Percentiles rank a stretch among this genome's conserved stretches.
Evolutionary conservation across 2,888 invertebrate species (phyloP).

Genomic region (Nomada fucata): DNA sequence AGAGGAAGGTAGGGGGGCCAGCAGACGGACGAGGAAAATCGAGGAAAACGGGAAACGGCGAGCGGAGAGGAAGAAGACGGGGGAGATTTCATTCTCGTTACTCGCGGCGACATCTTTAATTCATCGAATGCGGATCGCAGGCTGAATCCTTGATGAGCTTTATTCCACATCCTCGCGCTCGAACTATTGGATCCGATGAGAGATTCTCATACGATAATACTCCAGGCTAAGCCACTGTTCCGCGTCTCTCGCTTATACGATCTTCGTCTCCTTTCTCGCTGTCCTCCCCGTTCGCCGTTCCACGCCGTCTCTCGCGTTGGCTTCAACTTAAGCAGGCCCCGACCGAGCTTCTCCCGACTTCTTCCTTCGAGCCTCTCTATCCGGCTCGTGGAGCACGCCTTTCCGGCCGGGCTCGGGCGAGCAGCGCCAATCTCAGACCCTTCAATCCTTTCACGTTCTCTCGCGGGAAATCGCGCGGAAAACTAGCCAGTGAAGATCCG

Average conservation of each 20-base stretch:
- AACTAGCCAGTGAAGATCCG: constrained; percentile 80
- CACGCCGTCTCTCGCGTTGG: constrained; percentile 51
- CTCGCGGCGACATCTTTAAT: constrained; percentile 83
- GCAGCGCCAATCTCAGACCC: constrained; percentile 74
- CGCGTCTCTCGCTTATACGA: constrained; percentile 69
- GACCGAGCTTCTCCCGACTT: constrained; percentile 75
- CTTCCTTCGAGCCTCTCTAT: constrained; percentile 45
- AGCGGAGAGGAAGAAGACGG: constrained; percentile 10
- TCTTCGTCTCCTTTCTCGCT: constrained; percentile 53
- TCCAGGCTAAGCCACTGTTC: constrained; percentile 76
- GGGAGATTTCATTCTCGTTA: constrained; percentile 82
- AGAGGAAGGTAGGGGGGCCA: constrained; percentile 19
- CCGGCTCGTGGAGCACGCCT: constrained; percentile 51
- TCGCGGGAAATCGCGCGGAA: constrained; percentile 81
- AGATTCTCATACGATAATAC: constrained; percentile 83
- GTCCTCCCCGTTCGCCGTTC: constrained; percentile 28
- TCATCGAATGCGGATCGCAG: constrained; percentile 84
- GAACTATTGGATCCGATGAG: constrained; percentile 82
- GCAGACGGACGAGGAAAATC: background rate
- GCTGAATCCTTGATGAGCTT: constrained; percentile 83
- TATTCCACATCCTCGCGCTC: constrained; percentile 83
- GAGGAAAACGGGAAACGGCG: background rate
- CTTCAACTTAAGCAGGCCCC: constrained; percentile 72
- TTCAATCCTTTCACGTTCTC: constrained; percentile 79
- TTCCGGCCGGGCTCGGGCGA: constrained; percentile 61